A percentile compares a stretch with the other conserved stretches of the same genome.
Conservation (phyloP, 2,113 vertebrate species). For the Tupaia tana region DNA sequence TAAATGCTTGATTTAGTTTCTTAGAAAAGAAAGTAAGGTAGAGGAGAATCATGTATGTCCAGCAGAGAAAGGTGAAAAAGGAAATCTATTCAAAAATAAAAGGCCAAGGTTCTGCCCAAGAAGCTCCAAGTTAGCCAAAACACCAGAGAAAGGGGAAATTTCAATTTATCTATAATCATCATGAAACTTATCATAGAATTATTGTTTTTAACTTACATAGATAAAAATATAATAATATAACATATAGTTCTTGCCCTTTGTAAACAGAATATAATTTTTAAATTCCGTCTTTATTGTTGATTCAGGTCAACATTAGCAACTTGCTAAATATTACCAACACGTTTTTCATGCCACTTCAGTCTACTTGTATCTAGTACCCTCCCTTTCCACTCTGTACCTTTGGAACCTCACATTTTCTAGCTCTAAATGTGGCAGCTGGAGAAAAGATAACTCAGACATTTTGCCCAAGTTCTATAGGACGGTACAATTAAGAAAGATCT, state of each 20-base stretch:
- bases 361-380: background rate
- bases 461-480: background rate
- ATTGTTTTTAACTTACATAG: background rate
- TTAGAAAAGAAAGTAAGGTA: background rate
- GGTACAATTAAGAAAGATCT: constrained; percentile 11
- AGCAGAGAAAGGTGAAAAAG: background rate
- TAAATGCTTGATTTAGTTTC: constrained; percentile 9
- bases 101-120: background rate
- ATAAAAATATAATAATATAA: background rate
- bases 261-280: background rate
- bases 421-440: background rate
- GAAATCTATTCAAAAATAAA: background rate
- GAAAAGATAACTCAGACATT: background rate
- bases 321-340: background rate
- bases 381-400: background rate
- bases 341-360: background rate
- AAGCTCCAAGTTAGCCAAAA: background rate
- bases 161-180: background rate
- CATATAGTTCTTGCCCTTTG: background rate
- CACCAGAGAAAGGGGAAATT: background rate
- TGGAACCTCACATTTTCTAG: background rate
- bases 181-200: background rate
- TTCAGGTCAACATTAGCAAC: background rate
- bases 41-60: background rate
- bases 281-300: background rate